These are phyloP conservation scores for Mobula hypostoma DNA, from an alignment of 2,113 vertebrate species.

Conservation along the genomic window DNA sequence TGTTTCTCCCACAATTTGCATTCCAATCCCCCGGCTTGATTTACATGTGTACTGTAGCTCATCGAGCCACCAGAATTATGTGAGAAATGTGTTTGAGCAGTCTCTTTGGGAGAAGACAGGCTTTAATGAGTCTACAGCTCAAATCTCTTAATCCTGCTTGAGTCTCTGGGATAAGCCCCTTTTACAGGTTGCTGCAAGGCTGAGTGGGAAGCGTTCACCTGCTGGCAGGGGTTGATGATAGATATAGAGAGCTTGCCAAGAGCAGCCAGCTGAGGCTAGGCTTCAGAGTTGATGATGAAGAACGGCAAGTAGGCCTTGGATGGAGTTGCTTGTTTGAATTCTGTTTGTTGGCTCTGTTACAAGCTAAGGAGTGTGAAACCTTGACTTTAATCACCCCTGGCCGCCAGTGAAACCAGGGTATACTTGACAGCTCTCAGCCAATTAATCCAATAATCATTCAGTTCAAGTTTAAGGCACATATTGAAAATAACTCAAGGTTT, in stretches of 20 bases:
- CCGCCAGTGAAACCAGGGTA: background rate
- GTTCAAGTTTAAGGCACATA: background rate
- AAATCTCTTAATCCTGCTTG: slow-evolving; percentile 5
- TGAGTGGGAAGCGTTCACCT: background rate
- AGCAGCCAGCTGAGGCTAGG: background rate
- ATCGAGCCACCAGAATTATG: background rate
- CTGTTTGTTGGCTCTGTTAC: background rate
- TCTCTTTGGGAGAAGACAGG: background rate
- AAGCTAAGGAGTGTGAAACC: background rate
- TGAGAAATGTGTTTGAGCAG: background rate
- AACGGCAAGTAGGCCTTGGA: background rate
- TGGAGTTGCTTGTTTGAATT: background rate
- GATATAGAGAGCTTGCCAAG: slow-evolving; percentile 12
- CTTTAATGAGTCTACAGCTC: slow-evolving; percentile 17
- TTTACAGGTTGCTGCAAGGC: background rate
- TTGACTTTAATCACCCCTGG: background rate
- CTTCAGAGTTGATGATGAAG: background rate
- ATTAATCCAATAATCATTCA: background rate
- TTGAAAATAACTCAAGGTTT: background rate
- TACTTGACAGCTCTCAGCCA: background rate
- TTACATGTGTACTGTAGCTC: background rate
- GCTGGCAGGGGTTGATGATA: background rate
- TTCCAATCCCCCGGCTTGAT: background rate
- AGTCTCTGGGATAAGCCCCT: slow-evolving; percentile 16
- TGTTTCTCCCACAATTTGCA: background rate